Evolutionary conservation across 2,797 vertebrate species (phyloP), one percentile per base, ranked within the genome.

Genomic region (Valencia hispanica): DNA sequence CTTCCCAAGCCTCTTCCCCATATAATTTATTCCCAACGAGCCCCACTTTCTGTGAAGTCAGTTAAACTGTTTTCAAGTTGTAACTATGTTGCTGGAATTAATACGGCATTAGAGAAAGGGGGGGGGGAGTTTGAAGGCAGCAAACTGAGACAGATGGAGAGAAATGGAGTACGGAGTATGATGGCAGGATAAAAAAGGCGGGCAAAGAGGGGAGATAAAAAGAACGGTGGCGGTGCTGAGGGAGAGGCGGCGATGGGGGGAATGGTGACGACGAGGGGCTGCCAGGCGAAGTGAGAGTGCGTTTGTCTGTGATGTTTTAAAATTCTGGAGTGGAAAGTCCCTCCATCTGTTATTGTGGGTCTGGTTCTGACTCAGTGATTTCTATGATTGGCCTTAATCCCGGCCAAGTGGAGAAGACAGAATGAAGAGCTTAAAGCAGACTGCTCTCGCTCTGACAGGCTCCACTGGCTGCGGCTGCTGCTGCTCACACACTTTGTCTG

Each of bases 341-440:
- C 91, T 90, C 93, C 90, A 93, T 95, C 93, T 91, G 84, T 95
- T 92, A 90, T 94, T 91, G 82, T 90, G 94, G 91, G 91, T 81
- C 91, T 85, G 88, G 86, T 95, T 94, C 93, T 75, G 39, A 94
- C 91, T 93, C 95, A 87, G 7, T 94, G 93, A 90, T 77, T 77
- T 91, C 93, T 93, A 88, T 84, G 79, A 93, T 95, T 94, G 93
- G 92, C 90, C 92, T 93, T 95, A 95, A 95, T 96, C 92, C 94
- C 76, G 89, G 61, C 92, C 89, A 89, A 76, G 77, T 92, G 76
- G 39, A 50, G 87, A 81, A 91, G 66, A 86, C 93, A 91, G 94
- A 95, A 96, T 93, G 90, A 95, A 94, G 91, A 93, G 93, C 94
- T 96, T 94, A 92, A 89, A 94, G 73, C 80, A 86, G 93, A 92